Conservation (phyloP, 23 tunicate species). For the Trididemnum miniatum region DNA sequence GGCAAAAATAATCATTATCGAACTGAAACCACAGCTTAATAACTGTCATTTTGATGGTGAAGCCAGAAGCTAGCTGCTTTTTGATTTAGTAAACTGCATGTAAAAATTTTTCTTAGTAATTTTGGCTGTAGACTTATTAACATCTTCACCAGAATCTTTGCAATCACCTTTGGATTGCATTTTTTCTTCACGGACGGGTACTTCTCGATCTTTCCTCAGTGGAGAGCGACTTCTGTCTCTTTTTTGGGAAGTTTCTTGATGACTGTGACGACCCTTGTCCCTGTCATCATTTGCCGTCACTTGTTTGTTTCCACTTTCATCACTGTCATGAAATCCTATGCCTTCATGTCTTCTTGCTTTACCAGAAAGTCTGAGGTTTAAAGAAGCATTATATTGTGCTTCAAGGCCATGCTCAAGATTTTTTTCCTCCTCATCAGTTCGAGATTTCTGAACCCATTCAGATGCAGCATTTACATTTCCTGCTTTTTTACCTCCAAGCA, state of each 20-base stretch:
- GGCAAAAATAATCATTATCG: too few species aligned
- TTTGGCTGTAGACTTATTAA: neutral
- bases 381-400: constrained; percentile 44
- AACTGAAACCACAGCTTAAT: too few species aligned
- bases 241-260: neutral
- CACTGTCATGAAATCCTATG: constrained; percentile 41
- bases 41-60: too few species aligned
- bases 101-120: constrained; percentile 29
- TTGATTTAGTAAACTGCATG: constrained; percentile 37
- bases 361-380: constrained; percentile 40
- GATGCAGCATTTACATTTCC: constrained; percentile 44
- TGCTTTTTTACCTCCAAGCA: constrained; percentile 53
- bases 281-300: neutral
- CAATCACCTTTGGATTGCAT: neutral
- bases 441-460: constrained; percentile 37
- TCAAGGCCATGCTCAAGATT: constrained; percentile 35
- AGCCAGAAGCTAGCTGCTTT: constrained; percentile 5
- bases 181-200: too few species aligned
- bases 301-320: neutral
- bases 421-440: constrained; percentile 40
- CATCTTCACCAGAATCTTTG: neutral
- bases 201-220: neutral
- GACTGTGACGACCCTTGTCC: neutral
- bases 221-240: constrained; percentile 30
- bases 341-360: constrained; percentile 50